Evolutionary conservation across 1,140 invertebrate genomes (phyloP).

Genomic region (Delia radicum): DNA sequence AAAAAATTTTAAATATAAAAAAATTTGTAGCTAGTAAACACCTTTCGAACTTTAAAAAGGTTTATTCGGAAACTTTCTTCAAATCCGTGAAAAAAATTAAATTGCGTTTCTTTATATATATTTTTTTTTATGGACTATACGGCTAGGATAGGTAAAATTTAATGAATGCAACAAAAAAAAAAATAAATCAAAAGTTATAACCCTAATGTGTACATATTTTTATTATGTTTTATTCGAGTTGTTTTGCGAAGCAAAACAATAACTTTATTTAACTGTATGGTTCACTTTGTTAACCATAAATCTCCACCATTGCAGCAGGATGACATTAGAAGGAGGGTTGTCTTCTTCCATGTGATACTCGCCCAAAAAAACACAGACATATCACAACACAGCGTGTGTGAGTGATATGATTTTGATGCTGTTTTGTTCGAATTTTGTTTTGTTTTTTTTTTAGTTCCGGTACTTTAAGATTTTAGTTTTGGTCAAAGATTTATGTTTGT

Average conservation of each 20-base stretch:
- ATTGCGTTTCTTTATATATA: no score
- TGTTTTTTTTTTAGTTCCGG: slow-evolving; percentile 16
- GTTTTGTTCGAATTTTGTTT: background rate
- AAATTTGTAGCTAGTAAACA: no score
- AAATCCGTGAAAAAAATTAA: no score
- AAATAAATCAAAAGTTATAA: no score
- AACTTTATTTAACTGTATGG: background rate
- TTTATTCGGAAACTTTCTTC: no score
- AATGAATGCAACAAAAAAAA: background rate
- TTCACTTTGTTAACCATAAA: slow-evolving; percentile 17
- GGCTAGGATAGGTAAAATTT: no score
- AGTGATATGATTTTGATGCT: background rate
- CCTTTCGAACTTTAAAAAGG: no score
- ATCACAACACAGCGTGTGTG: slow-evolving; percentile 8
- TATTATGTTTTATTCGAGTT: no score
- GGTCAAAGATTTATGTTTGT: slow-evolving; percentile 16
- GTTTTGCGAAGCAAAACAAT: no score
- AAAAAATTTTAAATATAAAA: no score
- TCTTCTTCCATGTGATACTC: background rate
- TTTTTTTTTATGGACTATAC: no score
- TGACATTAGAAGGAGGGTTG: background rate
- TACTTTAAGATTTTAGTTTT: slow-evolving; percentile 17
- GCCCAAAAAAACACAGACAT: background rate
- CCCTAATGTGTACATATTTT: no score
- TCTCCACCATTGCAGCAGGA: background rate